phyloP scores from a whole-genome alignment of 2,888 invertebrate genomes.

The Chrysopilus asiliformis region DNA sequence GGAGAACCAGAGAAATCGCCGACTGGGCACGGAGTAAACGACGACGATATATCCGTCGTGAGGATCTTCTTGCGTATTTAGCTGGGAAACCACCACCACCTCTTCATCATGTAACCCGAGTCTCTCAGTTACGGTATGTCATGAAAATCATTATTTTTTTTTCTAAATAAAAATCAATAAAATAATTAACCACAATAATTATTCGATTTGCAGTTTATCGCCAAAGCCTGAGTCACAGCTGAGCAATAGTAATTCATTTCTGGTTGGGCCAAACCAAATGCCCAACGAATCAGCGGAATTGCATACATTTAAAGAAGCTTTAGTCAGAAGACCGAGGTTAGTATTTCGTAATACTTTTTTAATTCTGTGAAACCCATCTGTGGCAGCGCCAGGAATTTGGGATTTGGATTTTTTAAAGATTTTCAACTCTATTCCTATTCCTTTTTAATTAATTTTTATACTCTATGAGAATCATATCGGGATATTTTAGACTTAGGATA shows the following conservation, averaged over 20 bases:
- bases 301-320: constrained; percentile 61
- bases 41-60: constrained; percentile 53
- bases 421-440: too few relatives aligned
- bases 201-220: constrained; percentile 33
- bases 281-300: constrained; percentile 43
- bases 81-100: constrained; percentile 56
- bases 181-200: neutral
- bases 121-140: constrained; percentile 12
- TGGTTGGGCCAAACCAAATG: constrained; percentile 15
- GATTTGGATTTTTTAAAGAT: too few relatives aligned
- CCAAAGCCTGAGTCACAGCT: constrained; percentile 41
- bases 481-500: too few relatives aligned
- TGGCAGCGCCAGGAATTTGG: too few relatives aligned
- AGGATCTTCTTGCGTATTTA: constrained; percentile 63
- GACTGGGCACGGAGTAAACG: constrained; percentile 63
- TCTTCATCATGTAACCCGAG: constrained; percentile 35
- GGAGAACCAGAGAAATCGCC: constrained; percentile 58
- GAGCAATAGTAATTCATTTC: constrained; percentile 26
- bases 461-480: too few relatives aligned
- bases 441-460: too few relatives aligned
- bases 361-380: too few relatives aligned
- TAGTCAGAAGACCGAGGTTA: constrained; percentile 42
- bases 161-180: neutral
- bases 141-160: neutral
- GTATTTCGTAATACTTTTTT: constrained; percentile 1